Base-by-base conservation (phyloP, 2,888 invertebrate genomes). In the Caenorhabditis becei region DNA sequence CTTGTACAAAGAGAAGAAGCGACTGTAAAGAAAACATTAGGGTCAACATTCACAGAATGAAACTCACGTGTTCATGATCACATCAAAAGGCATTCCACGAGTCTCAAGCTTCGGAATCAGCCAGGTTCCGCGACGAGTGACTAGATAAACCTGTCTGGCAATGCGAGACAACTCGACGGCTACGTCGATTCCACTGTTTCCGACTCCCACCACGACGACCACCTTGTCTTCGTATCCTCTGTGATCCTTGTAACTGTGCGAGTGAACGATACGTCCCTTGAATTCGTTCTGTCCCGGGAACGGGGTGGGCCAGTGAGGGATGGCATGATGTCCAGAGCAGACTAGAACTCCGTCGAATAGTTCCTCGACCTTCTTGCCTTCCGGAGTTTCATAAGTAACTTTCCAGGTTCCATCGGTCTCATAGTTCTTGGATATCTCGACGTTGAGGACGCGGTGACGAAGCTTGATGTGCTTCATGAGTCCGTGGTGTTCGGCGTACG, bases 121-220 rank as follows among this genome's bases (percentile, higher is more conserved):
- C 93, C 93, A 93, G 2, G 92, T 91, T 10, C 93, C 93, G 18
- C 92, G 86, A 0, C 93, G 89, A 0, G 93, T 92, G 24, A 92
- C 91, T 47, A 93, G 78, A 78, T 91, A 92, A 1, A 92, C 92
- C 87, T 92, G 89, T 51, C 89, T 87, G 0, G 92, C 91, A 23
- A 91, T 88, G 54, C 91, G 89, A 51, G 91, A 91, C 51, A 92
- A 77, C 82, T 93, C 93, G 4, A 92, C 92, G 4, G 92, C 92
- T 26, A 92, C 91, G 80, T 93, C 93, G 10, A 90, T 92, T 10
- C 92, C 93, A 1, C 92, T 92, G 80, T 92, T 92, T 23, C 93
- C 92, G 24, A 92, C 87, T 86, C 93, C 93, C 3, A 93, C 91
- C 5, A 92, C 91, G 0, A 92, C 88, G 5, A 92, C 92, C 10